phyloP scores from a whole-genome alignment of 2,888 invertebrate species.

The Pterobdella sp. region DNA sequence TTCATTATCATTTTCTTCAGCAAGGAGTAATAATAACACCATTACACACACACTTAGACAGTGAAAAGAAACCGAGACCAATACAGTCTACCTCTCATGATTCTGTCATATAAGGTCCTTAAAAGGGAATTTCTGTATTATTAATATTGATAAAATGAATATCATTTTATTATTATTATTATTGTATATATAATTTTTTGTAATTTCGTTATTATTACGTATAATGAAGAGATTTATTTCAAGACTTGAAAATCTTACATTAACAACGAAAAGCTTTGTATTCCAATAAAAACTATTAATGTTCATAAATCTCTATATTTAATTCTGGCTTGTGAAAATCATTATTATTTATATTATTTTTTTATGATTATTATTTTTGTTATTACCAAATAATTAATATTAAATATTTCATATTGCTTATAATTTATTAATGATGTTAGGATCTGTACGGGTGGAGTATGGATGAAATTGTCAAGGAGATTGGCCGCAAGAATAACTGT shows the following conservation, averaged over 20 bases:
- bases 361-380: background rate
- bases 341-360: conserved; percentile 11
- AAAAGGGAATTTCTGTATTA: too few relatives aligned
- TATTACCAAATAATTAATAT: background rate
- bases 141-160: too few relatives aligned
- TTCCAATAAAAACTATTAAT: too few relatives aligned
- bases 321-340: background rate
- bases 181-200: too few relatives aligned
- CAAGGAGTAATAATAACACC: background rate
- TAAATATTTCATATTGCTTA: background rate
- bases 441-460: conserved; percentile 94
- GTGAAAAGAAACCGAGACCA: conserved; percentile 88
- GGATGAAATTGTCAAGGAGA: conserved; percentile 78
- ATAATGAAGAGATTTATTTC: too few relatives aligned
- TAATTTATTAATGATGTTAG: conserved; percentile 40
- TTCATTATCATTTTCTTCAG: too few relatives aligned
- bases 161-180: too few relatives aligned
- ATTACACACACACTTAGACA: conserved; percentile 55
- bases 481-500: conserved; percentile 83
- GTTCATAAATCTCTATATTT: too few relatives aligned
- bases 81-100: conserved; percentile 84
- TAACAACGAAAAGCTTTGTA: too few relatives aligned
- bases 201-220: too few relatives aligned
- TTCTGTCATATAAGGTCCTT: conserved; percentile 75
- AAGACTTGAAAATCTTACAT: too few relatives aligned